Conservation (phyloP, 2,113 vertebrate species). For the Ovis aries region ARS-UI_Ramb_v3.0 NC_056073.1:38121001-38121500, state of each 20-base stretch:
- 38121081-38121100: background rate
- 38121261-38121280: background rate
- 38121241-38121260: background rate
- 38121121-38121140: background rate
- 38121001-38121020: background rate
- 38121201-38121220: background rate
- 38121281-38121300: background rate
- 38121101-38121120: background rate
- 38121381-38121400: background rate
- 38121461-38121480: background rate
- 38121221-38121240: background rate
- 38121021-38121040: background rate
- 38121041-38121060: background rate
- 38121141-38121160: background rate
- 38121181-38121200: background rate
- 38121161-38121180: background rate
- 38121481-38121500: background rate
- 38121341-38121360: background rate
- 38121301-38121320: background rate
- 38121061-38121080: background rate
- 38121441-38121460: background rate
- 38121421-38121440: background rate
- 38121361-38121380: background rate
- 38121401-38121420: background rate
- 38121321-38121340: background rate